Conservation (phyloP, 2,113 vertebrate species). For the Vulpes vulpes region DNA sequence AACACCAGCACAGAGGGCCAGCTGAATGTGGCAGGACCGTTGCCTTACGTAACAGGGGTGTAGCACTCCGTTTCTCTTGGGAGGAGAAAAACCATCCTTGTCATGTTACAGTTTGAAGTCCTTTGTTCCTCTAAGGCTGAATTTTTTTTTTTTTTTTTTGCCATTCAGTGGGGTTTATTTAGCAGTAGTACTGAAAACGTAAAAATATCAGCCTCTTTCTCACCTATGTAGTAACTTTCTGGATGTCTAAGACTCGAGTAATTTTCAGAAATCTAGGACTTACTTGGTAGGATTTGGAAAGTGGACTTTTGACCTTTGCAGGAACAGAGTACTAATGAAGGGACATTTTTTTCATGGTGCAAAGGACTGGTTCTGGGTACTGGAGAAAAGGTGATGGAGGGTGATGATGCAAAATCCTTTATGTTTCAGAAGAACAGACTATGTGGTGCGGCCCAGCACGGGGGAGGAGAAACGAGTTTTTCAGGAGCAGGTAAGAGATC, state of each 20-base stretch:
- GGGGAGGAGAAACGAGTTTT: constrained; percentile 97
- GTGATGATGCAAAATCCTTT: constrained; percentile 52
- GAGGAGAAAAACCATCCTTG: background rate
- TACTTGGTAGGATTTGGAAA: background rate
- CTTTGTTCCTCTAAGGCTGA: background rate
- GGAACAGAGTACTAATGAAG: background rate
- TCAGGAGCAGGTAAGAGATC: constrained; percentile 95
- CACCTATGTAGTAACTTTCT: background rate
- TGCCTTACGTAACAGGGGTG: background rate
- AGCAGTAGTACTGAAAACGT: background rate
- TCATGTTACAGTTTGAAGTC: background rate
- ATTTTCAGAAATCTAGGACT: background rate
- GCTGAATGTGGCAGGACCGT: background rate
- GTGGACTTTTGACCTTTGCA: background rate
- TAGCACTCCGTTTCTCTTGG: background rate
- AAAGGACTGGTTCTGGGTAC: background rate
- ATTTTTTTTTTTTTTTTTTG: background rate
- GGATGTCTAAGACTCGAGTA: background rate
- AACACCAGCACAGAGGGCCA: background rate
- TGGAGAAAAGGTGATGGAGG: background rate
- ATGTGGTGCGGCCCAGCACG: constrained; percentile 97
- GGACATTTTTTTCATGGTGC: background rate
- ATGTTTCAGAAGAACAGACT: constrained; percentile 96
- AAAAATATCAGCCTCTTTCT: background rate
- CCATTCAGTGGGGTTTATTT: background rate